These are phyloP conservation scores for Syrphus vitripennis DNA, from an alignment of 2,888 invertebrate species.

Conservation along the genomic window DNA sequence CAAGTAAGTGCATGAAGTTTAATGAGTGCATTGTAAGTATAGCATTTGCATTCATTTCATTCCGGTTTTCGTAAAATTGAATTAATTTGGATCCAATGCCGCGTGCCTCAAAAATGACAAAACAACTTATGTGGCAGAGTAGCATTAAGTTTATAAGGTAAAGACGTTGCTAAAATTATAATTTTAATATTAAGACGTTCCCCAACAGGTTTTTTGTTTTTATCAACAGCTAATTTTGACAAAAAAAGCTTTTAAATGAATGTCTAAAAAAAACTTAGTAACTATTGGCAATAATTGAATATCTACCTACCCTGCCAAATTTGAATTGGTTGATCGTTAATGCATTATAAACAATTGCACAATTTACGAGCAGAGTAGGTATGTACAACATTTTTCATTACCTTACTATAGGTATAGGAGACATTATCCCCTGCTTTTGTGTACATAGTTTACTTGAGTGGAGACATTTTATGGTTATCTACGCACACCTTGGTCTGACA, in stretches of 20 bases:
- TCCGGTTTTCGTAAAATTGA: constrained; percentile 10
- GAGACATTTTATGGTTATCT: not conserved
- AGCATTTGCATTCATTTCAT: constrained; percentile 13
- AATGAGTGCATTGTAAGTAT: not conserved
- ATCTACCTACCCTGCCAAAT: not conserved
- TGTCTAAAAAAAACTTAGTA: not conserved
- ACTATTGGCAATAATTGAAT: not conserved
- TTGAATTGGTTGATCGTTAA: not conserved
- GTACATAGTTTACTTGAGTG: not conserved
- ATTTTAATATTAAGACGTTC: not conserved
- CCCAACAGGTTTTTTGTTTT: not conserved
- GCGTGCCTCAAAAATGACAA: not conserved
- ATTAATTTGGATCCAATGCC: not conserved
- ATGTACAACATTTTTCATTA: not conserved
- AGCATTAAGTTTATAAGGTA: not conserved
- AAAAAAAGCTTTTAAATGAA: not conserved
- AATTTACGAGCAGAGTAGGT: not conserved
- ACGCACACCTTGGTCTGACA: not conserved
- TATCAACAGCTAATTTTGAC: not conserved
- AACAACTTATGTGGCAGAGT: constrained; percentile 13
- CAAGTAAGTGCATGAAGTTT: not conserved
- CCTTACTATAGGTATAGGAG: not conserved
- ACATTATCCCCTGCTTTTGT: not conserved
- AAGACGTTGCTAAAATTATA: not conserved
- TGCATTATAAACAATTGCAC: not conserved